These are phyloP conservation scores for Noctua janthina DNA, from an alignment of 2,888 invertebrate species.

Conservation along the genomic window DNA sequence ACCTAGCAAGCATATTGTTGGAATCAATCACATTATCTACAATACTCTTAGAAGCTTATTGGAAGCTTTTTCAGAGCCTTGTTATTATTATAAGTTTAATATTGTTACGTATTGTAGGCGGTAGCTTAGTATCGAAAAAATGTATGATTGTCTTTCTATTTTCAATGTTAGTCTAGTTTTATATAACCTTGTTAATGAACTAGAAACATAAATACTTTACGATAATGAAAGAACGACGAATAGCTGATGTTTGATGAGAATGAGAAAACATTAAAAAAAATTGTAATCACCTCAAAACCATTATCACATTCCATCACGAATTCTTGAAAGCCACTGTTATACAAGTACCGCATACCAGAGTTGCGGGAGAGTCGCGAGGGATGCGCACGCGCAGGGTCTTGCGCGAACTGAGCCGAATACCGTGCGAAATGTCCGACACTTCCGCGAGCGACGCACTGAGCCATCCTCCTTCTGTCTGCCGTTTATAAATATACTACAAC, in stretches of 20 bases:
- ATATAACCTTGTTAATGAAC: constrained; percentile 17
- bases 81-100: not conserved
- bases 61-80: constrained; percentile 15
- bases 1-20: not conserved
- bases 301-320: constrained; percentile 86
- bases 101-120: not conserved
- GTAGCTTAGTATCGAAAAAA: not conserved
- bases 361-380: constrained; percentile 48
- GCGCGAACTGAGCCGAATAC: constrained; percentile 67
- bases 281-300: constrained; percentile 84
- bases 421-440: constrained; percentile 73
- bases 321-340: constrained; percentile 80
- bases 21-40: not conserved
- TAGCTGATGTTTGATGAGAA: not conserved
- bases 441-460: constrained; percentile 81
- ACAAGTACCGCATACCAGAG: constrained; percentile 79
- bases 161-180: constrained; percentile 15
- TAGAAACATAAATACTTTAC: not conserved
- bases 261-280: not conserved
- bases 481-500: constrained; percentile 85
- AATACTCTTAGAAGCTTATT: not conserved
- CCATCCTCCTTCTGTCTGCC: constrained; percentile 78
- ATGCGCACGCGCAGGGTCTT: constrained; percentile 68
- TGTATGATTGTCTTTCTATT: not conserved
- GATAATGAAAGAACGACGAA: not conserved